Percentiles rank a stretch among this genome's conserved stretches.
Evolutionary conservation across 92 coral and sea anemone species (phyloP).

Genomic region (Pocillopora grandis): DNA sequence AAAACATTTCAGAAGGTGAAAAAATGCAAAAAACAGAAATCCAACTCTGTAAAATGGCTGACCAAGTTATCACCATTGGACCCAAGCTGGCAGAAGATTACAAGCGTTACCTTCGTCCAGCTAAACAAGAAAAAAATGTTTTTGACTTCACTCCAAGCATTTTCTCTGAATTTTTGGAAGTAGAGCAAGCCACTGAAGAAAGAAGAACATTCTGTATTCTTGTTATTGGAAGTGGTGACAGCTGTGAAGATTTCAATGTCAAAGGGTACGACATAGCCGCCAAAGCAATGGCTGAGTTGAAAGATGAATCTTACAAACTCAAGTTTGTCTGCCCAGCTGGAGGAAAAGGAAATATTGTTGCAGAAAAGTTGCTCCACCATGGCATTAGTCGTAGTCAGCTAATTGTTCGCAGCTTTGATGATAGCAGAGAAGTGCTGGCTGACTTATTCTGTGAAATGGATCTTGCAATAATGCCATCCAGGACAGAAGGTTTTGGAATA

Average conservation of each 20-base stretch:
- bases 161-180: background rate
- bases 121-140: background rate
- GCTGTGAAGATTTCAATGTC: background rate
- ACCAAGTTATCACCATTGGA: too few relatives aligned
- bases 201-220: background rate
- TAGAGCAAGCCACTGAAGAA: slow-evolving; percentile 7
- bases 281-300: too few relatives aligned
- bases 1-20: too few relatives aligned
- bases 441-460: background rate
- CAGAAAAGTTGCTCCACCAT: background rate
- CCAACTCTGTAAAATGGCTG: too few relatives aligned
- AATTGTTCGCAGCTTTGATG: background rate
- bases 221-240: background rate
- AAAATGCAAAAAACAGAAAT: too few relatives aligned
- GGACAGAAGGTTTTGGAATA: too few relatives aligned
- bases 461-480: background rate
- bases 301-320: background rate
- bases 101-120: background rate
- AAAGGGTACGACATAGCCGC: too few relatives aligned
- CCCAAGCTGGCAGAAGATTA: background rate
- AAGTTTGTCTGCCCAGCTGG: background rate
- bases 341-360: background rate
- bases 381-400: background rate
- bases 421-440: too few relatives aligned
- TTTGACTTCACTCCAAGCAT: background rate